Conservation (phyloP, 2,888 invertebrate genomes). For the Sisyra terminalis region DNA sequence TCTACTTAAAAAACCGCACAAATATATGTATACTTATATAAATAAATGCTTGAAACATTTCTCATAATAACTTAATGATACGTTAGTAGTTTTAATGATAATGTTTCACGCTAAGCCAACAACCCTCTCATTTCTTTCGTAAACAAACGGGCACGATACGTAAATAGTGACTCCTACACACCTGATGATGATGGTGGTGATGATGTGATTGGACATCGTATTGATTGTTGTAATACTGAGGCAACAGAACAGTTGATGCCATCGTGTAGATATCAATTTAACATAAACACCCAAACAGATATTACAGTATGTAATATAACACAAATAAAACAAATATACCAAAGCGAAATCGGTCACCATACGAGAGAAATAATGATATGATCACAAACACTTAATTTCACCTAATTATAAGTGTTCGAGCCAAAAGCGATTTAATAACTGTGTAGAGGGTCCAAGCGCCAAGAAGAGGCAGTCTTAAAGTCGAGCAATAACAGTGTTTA, state of each 20-base stretch:
- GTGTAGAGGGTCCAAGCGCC: conserved; percentile 6
- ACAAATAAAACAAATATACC: conserved; percentile 1
- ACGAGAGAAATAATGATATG: neutral
- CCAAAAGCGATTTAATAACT: conserved; percentile 8
- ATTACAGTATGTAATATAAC: neutral
- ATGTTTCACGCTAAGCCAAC: too few relatives aligned
- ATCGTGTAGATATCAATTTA: too few relatives aligned
- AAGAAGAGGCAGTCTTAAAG: conserved; percentile 7
- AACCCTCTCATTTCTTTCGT: neutral
- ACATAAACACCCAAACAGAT: neutral
- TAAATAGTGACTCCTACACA: neutral
- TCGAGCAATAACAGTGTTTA: conserved; percentile 8
- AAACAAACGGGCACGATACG: neutral
- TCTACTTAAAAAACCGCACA: too few relatives aligned
- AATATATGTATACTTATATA: neutral
- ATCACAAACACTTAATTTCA: neutral
- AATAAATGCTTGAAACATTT: neutral
- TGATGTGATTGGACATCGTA: conserved; percentile 8
- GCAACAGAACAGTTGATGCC: neutral
- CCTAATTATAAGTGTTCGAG: conserved; percentile 4
- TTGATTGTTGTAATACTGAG: conserved; percentile 4
- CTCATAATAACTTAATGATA: too few relatives aligned
- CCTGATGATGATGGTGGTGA: neutral
- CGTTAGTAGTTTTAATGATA: too few relatives aligned
- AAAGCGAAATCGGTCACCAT: neutral